Conservation (phyloP, 2,888 invertebrate genomes). For the Boloria euphrosyne region DNA sequence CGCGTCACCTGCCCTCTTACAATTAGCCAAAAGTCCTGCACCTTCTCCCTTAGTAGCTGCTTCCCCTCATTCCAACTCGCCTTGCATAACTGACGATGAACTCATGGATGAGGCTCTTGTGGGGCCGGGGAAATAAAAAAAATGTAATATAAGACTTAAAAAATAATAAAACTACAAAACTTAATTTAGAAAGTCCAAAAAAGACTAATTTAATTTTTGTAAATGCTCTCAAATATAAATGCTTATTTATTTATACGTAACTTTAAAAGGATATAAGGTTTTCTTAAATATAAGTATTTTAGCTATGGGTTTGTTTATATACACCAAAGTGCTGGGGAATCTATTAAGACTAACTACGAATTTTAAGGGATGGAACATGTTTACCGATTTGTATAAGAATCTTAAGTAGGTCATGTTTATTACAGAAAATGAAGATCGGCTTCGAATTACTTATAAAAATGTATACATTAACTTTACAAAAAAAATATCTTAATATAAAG, state of each 20-base stretch:
- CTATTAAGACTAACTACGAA: slow-evolving; percentile 8
- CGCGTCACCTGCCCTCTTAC: slow-evolving; percentile 87
- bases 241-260: slow-evolving; percentile 14
- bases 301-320: background rate
- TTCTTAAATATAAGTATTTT: background rate
- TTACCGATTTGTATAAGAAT: background rate
- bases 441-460: too few relatives aligned
- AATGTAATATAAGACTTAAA: slow-evolving; percentile 1
- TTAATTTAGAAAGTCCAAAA: slow-evolving; percentile 8
- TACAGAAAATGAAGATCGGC: background rate
- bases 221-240: background rate
- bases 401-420: background rate
- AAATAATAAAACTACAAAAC: background rate
- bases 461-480: too few relatives aligned
- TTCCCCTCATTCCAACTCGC: slow-evolving; percentile 87
- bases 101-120: slow-evolving; percentile 94
- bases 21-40: slow-evolving; percentile 89
- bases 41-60: slow-evolving; percentile 86
- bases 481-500: too few relatives aligned
- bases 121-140: slow-evolving; percentile 86
- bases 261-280: background rate
- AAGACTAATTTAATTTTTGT: slow-evolving; percentile 6
- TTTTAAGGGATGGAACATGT: background rate
- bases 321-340: slow-evolving; percentile 13
- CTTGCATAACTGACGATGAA: slow-evolving; percentile 93